phyloP scores from a whole-genome alignment of 2,113 vertebrate genomes.

The Sialia sialis region DNA sequence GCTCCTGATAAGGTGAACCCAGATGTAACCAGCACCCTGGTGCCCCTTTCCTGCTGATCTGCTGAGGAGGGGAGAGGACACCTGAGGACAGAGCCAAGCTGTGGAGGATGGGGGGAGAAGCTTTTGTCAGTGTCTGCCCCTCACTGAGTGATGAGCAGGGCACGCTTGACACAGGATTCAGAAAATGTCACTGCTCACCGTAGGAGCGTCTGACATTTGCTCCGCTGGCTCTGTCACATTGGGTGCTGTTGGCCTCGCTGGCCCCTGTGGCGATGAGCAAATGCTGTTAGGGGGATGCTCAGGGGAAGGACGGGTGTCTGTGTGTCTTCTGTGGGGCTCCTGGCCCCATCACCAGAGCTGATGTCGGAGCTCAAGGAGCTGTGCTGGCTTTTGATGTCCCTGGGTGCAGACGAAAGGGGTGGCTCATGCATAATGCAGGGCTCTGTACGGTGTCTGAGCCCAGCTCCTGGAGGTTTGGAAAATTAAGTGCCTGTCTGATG shows the following conservation, averaged over 20 bases:
- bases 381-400: not conserved
- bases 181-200: not conserved
- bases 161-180: not conserved
- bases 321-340: not conserved
- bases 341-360: fast-evolving
- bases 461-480: not conserved
- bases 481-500: not conserved
- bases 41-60: fast-evolving
- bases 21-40: not conserved
- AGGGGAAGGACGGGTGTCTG: fast-evolving
- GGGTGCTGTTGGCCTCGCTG: not conserved
- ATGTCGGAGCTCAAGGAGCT: not conserved
- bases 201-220: not conserved
- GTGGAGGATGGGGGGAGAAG: not conserved
- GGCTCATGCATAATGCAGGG: conserved; percentile 26
- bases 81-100: not conserved
- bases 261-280: not conserved
- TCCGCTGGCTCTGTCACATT: not conserved
- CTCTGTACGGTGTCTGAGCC: not conserved
- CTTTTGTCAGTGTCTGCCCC: not conserved
- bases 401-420: not conserved
- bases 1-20: not conserved
- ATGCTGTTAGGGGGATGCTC: not conserved
- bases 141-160: not conserved
- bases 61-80: not conserved